phyloP scores from a whole-genome alignment of 2,113 vertebrate species.

The Sardina pilchardus region DNA sequence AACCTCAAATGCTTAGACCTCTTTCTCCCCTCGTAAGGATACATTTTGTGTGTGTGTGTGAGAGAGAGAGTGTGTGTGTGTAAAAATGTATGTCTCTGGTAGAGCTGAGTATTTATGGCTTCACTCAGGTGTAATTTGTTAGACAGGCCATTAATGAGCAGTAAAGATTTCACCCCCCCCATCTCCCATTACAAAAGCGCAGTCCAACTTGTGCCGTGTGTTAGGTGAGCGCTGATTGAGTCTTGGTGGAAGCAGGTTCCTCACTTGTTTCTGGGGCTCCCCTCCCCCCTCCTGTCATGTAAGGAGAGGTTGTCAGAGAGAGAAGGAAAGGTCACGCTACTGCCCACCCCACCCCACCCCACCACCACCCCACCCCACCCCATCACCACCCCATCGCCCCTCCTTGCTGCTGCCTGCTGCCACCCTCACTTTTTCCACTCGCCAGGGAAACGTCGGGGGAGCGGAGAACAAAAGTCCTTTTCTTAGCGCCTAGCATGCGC shows the following conservation, averaged over 20 bases:
- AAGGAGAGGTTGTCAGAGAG: slow-evolving; percentile 20
- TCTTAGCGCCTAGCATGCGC: slow-evolving; percentile 43
- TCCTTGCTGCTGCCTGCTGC: not conserved
- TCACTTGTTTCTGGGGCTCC: not conserved
- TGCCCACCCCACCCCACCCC: not conserved
- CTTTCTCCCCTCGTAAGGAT: not conserved
- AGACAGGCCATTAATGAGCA: not conserved
- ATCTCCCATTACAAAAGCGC: not conserved
- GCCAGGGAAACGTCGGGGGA: slow-evolving; percentile 48
- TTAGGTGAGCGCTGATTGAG: not conserved
- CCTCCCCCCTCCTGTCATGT: slow-evolving; percentile 21
- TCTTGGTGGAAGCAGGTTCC: not conserved
- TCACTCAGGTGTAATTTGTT: not conserved
- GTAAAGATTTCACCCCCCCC: slow-evolving; percentile 20
- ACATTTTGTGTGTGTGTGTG: not conserved
- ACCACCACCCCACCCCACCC: not conserved
- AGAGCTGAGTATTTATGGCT: not conserved
- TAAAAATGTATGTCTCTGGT: not conserved
- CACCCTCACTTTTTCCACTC: slow-evolving; percentile 65
- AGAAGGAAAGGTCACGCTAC: slow-evolving; percentile 53
- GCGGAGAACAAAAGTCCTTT: slow-evolving; percentile 74
- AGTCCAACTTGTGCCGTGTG: not conserved
- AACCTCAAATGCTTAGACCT: not conserved
- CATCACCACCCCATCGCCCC: no score
- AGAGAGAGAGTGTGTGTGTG: not conserved